These are phyloP conservation scores for Xerus inauris DNA, from an alignment of 2,113 vertebrate genomes.

Conservation along the genomic window DNA sequence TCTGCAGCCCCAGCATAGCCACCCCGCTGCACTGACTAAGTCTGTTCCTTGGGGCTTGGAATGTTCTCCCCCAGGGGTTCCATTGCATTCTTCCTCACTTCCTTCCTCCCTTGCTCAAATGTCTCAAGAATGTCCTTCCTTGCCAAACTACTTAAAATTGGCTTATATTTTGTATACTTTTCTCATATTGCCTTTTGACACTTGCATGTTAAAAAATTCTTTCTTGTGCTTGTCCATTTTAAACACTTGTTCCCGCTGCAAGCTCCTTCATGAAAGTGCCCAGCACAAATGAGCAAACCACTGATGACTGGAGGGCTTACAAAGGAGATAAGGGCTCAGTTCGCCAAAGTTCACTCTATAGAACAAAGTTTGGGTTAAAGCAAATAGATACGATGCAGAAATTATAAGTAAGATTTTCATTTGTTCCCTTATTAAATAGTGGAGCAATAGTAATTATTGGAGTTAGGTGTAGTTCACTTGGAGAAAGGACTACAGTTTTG, in stretches of 20 bases:
- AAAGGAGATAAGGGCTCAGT: neutral
- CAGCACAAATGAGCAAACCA: neutral
- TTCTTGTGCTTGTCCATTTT: neutral
- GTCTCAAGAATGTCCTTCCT: neutral
- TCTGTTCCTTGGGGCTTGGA: neutral
- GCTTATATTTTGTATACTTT: neutral
- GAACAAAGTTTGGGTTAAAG: neutral
- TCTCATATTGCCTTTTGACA: neutral
- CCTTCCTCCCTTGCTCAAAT: neutral
- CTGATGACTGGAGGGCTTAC: neutral
- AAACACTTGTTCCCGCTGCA: neutral
- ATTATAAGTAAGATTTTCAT: neutral
- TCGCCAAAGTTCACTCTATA: neutral
- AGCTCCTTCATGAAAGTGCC: neutral
- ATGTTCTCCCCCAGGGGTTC: neutral
- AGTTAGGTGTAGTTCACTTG: neutral
- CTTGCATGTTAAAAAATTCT: neutral
- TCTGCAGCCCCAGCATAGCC: neutral
- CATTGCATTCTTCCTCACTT: neutral
- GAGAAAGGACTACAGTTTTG: neutral
- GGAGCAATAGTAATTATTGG: neutral
- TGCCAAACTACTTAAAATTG: neutral
- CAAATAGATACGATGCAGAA: neutral
- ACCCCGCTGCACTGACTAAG: neutral
- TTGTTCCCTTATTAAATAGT: too few species aligned